A percentile compares a stretch with the other conserved stretches of the same genome.
phyloP scores from a whole-genome alignment of 1,140 invertebrate species.

The Metopolophium dirhodum region DNA sequence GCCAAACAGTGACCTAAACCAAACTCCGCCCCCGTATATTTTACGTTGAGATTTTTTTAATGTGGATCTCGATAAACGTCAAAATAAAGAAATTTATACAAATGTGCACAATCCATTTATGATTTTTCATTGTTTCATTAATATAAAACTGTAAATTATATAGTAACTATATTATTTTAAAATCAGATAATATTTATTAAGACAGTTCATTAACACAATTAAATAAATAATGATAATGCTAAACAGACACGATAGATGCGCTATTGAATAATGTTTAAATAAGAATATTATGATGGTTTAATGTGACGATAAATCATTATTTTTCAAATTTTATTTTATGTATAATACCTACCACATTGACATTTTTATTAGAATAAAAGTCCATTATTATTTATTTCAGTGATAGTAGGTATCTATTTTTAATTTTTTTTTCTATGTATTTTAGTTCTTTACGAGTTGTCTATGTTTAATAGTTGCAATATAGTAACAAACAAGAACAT shows the following conservation, averaged over 20 bases:
- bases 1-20: conserved; percentile 55
- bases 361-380: neutral
- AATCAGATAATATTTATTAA: conserved; percentile 12
- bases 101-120: neutral
- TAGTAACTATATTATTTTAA: conserved; percentile 12
- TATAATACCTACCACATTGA: neutral
- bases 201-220: conserved; percentile 24
- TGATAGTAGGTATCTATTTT: no score
- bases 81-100: neutral
- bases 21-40: conserved; percentile 46
- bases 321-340: neutral
- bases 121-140: neutral
- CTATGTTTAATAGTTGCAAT: no score
- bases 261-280: neutral
- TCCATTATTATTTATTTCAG: neutral
- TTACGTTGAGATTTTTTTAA: conserved; percentile 1
- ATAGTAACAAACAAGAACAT: no score
- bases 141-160: neutral
- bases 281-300: neutral
- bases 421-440: no score
- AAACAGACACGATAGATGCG: neutral
- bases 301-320: neutral
- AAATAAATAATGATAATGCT: neutral
- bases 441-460: no score
- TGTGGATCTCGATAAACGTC: neutral